These are phyloP conservation scores for Heliothis subflexa DNA, from an alignment of 1,140 invertebrate genomes.

Conservation along the genomic window DNA sequence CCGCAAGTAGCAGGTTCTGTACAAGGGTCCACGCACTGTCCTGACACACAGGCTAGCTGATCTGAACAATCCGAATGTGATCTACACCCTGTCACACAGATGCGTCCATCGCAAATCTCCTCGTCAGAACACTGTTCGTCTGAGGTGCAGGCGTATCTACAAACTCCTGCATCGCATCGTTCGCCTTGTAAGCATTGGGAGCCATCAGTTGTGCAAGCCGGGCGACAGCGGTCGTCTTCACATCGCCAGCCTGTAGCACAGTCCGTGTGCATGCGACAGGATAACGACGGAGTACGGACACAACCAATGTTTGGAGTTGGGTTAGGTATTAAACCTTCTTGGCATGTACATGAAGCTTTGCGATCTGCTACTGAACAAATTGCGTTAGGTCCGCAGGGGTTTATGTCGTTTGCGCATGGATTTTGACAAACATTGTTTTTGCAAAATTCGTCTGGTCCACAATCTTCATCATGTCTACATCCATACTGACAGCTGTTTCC, in stretches of 20 bases:
- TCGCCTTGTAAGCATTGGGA: conserved; percentile 93
- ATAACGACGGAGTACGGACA: conserved; percentile 90
- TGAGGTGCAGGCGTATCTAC: conserved; percentile 92
- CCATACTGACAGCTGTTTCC: conserved; percentile 94
- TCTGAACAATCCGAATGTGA: conserved; percentile 91
- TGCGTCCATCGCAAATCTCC: conserved; percentile 93
- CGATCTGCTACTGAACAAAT: conserved; percentile 93
- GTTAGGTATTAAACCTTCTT: conserved; percentile 92
- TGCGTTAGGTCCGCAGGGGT: conserved; percentile 94
- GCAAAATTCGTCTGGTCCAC: conserved; percentile 93
- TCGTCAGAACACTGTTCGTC: conserved; percentile 92
- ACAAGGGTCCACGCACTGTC: conserved; percentile 92
- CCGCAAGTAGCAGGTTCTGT: conserved; percentile 92
- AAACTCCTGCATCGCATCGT: conserved; percentile 90
- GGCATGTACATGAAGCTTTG: conserved; percentile 93
- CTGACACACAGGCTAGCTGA: conserved; percentile 90
- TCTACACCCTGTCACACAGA: conserved; percentile 93
- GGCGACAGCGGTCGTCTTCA: conserved; percentile 90
- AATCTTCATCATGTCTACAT: conserved; percentile 95
- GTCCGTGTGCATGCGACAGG: conserved; percentile 91
- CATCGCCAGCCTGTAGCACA: conserved; percentile 91
- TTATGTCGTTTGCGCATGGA: conserved; percentile 89
- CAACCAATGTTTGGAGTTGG: conserved; percentile 94
- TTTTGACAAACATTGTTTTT: conserved; percentile 92
- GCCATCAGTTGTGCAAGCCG: conserved; percentile 92